Percentiles rank a stretch among this genome's conserved stretches.
These are phyloP conservation scores for Hafferia zeledoni DNA, from an alignment of 2,797 vertebrate genomes.

Conservation along the genomic window DNA sequence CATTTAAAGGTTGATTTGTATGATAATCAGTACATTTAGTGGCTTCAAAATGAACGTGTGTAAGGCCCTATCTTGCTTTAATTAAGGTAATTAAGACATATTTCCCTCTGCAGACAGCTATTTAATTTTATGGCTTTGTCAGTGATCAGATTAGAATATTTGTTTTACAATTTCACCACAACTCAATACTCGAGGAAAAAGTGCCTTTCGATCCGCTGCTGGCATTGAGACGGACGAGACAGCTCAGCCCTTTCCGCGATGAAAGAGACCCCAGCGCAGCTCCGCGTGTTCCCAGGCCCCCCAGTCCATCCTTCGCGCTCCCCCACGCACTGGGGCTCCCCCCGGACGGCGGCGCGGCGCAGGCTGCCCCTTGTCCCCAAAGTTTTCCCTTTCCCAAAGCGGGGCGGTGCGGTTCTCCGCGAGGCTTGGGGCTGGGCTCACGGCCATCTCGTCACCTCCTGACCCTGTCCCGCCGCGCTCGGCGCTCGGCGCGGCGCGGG, in stretches of 20 bases:
- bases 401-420: neutral
- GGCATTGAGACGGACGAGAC: neutral
- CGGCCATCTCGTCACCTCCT: neutral
- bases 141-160: constrained; percentile 63
- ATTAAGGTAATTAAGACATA: constrained; percentile 72
- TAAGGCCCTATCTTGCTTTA: constrained; percentile 58
- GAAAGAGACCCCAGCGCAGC: neutral
- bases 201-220: neutral
- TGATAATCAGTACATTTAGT: constrained; percentile 57
- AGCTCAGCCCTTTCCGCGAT: neutral
- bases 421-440: neutral
- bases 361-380: neutral
- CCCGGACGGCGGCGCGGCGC: neutral
- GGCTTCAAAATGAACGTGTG: constrained; percentile 36
- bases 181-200: neutral
- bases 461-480: neutral
- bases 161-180: constrained; percentile 44
- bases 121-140: constrained; percentile 70
- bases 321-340: neutral
- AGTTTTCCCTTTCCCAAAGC: neutral
- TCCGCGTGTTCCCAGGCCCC: neutral
- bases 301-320: accelerated
- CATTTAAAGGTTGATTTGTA: constrained; percentile 68
- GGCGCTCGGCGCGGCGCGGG: neutral
- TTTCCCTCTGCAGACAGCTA: constrained; percentile 64